A percentile compares a stretch with the other conserved stretches of the same genome.
Conservation (phyloP, 2,888 invertebrate genomes). For the Drosophila villosipedis region DNA sequence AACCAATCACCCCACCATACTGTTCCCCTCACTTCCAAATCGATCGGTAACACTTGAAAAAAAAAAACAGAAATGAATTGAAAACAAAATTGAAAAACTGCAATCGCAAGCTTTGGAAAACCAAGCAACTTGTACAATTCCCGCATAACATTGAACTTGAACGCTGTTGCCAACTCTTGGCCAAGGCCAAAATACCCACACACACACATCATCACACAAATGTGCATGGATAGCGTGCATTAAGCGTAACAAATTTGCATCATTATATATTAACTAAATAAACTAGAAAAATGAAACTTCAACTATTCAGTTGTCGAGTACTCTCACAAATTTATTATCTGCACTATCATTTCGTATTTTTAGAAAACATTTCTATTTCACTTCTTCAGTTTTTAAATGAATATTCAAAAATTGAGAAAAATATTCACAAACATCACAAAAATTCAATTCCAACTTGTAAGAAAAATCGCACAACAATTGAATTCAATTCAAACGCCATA, state of each 20-base stretch:
- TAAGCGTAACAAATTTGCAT: neutral
- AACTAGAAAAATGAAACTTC: neutral
- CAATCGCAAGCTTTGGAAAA: conserved; percentile 9
- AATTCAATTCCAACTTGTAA: neutral
- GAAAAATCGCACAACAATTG: neutral
- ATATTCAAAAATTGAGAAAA: neutral
- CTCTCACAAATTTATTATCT: neutral
- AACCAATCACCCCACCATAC: neutral
- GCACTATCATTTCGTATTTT: neutral
- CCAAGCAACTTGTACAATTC: conserved; percentile 6
- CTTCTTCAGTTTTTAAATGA: neutral
- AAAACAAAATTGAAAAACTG: conserved; percentile 17
- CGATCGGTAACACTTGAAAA: conserved; percentile 6
- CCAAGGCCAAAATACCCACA: conserved; percentile 25
- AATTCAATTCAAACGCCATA: neutral
- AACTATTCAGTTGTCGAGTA: neutral
- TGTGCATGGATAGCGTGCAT: neutral
- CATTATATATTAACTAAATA: neutral
- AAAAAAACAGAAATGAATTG: neutral
- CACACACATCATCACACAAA: neutral
- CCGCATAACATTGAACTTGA: conserved; percentile 44
- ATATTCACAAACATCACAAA: neutral
- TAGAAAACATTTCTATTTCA: neutral
- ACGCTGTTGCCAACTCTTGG: conserved; percentile 11
- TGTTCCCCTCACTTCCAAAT: neutral